These are phyloP conservation scores for Meloe dianella DNA, from an alignment of 2,888 invertebrate genomes.

Conservation along the genomic window DNA sequence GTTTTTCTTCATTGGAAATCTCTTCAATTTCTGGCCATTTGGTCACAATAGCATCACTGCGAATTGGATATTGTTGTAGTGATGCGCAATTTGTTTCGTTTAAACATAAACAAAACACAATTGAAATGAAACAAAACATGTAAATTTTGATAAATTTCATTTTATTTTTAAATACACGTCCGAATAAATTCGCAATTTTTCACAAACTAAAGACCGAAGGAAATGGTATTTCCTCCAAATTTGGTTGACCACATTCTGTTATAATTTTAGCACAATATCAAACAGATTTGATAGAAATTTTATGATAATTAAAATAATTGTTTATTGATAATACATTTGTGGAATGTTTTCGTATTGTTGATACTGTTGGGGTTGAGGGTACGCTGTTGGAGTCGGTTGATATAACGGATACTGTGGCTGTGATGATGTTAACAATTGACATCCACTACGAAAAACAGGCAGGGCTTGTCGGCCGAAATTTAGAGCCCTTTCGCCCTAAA, in stretches of 20 bases:
- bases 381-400: conserved; percentile 10
- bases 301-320: neutral
- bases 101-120: conserved; percentile 4
- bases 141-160: conserved; percentile 18
- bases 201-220: neutral
- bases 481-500: conserved; percentile 29
- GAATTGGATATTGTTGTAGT: conserved; percentile 26
- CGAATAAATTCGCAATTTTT: neutral
- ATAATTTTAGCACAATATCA: neutral
- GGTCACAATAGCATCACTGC: conserved; percentile 52
- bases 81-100: conserved; percentile 25
- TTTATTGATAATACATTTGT: neutral
- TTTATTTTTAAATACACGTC: neutral
- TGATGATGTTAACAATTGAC: conserved; percentile 25
- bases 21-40: conserved; percentile 43
- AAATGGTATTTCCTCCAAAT: conserved; percentile 21
- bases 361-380: conserved; percentile 9
- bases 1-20: conserved; percentile 32
- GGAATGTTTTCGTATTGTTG: neutral
- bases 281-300: too few relatives aligned
- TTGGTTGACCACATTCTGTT: conserved; percentile 19
- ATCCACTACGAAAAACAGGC: conserved; percentile 30
- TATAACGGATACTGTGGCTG: conserved; percentile 18
- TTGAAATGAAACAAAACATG: conserved; percentile 5
- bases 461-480: conserved; percentile 33